These are phyloP conservation scores for Diarsia brunnea DNA, from an alignment of 2,888 invertebrate genomes.

Conservation along the genomic window DNA sequence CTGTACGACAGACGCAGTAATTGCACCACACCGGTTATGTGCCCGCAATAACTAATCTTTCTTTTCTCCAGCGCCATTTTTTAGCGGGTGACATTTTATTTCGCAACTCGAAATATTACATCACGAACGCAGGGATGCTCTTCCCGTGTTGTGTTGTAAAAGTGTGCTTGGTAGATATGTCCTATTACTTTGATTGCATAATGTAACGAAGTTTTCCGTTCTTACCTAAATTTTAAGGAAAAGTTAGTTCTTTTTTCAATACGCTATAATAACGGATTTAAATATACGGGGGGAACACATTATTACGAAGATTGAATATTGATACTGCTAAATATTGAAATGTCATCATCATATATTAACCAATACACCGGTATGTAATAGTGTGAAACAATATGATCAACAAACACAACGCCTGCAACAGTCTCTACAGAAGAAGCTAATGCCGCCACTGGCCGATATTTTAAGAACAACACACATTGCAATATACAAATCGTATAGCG, in stretches of 20 bases:
- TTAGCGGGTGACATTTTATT: slow-evolving; percentile 83
- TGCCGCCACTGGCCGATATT: neutral
- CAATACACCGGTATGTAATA: neutral
- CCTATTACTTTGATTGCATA: slow-evolving; percentile 30
- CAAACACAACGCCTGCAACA: neutral
- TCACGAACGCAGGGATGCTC: slow-evolving; percentile 63
- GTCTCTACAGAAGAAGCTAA: neutral
- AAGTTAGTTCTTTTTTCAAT: neutral
- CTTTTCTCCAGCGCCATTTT: slow-evolving; percentile 77
- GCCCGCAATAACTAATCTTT: slow-evolving; percentile 81
- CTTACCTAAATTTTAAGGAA: neutral
- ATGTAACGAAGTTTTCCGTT: neutral
- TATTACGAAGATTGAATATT: neutral
- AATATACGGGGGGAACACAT: neutral
- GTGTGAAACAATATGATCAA: neutral
- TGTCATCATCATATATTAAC: neutral
- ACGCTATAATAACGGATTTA: neutral
- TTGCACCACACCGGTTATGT: slow-evolving; percentile 75
- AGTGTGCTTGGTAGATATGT: slow-evolving; percentile 1
- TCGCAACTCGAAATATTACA: slow-evolving; percentile 77
- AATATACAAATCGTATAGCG: slow-evolving; percentile 9
- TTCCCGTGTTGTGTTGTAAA: slow-evolving; percentile 31
- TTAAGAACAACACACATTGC: neutral
- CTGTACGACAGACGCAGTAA: slow-evolving; percentile 72
- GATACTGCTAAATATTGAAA: neutral